Evolutionary conservation across 2,113 vertebrate genomes (phyloP), one percentile per base, ranked within the genome.

Genomic region (Zosterops lateralis): DNA sequence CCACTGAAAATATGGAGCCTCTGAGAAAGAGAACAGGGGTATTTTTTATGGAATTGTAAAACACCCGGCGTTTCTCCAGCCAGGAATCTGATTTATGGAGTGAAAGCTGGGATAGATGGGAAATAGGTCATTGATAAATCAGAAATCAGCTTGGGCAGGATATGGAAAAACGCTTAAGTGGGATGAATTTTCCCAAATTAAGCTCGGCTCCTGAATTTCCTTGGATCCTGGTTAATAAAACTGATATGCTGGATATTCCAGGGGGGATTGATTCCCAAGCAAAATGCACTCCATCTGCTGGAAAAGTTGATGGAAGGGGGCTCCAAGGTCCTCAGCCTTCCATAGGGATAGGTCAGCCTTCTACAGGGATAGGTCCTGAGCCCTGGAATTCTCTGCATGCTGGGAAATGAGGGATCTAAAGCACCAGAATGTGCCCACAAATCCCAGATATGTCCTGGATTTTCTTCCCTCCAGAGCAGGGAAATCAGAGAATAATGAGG

Each of bases 151-250:
- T 76, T 50, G 67, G 82, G 73, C 17, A 70, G 83, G 87, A 75
- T 72, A 94, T 70, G 92, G 92, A 93, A 94, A 96, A 93, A 90
- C 72, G 61, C 88, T 91, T 88, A 93, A 61, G 57, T 18, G 79
- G 92, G 67, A 51, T 70, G 40, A 21, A 66, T 74, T 93, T 60
- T 85, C 31, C n/a, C 19, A 4, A 81, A 80, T 92, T 83, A 92
- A 88, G 34, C 8, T 51, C 18, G 56, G 38, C 68, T 85, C 81
- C 96, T 93, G 50, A 93, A 84, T 97, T 96, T 84, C 95, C 70
- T 78, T 57, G 62, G 66, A 51, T 75, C 76, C 50, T 56, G 77
- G 80, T 70, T 86, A 95, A 82, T 93, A 93, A 96, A 92, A 92
- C 68, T 22, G 84, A 96, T 93, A 53, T 1, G n/a, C 58, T 78